These are phyloP conservation scores for Adelphocoris suturalis DNA, from an alignment of 2,888 invertebrate species.

Conservation along the genomic window DNA sequence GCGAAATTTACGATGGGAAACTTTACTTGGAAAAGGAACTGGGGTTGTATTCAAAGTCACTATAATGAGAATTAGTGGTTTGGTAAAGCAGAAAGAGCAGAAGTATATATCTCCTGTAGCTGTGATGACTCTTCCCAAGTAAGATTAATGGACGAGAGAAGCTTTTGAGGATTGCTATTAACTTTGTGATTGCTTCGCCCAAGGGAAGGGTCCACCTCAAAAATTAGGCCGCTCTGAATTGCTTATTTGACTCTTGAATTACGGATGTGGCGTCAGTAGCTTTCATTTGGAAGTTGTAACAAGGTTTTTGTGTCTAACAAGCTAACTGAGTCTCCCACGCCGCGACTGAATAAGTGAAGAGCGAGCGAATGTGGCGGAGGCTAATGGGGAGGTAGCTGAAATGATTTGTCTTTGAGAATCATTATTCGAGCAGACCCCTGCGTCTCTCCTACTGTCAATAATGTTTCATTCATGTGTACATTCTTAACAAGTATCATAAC, in stretches of 20 bases:
- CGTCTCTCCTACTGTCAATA: too few relatives aligned
- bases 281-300: background rate
- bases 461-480: too few relatives aligned
- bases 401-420: too few relatives aligned
- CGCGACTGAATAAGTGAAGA: too few relatives aligned
- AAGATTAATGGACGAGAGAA: conserved; percentile 40
- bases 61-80: conserved; percentile 36
- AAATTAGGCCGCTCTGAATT: conserved; percentile 1
- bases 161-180: conserved; percentile 40
- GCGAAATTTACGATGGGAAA: background rate
- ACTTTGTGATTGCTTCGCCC: conserved; percentile 33
- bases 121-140: conserved; percentile 27
- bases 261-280: background rate
- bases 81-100: conserved; percentile 5
- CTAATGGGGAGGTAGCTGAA: too few relatives aligned
- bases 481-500: too few relatives aligned
- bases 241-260: conserved; percentile 13
- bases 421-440: too few relatives aligned
- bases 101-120: conserved; percentile 29
- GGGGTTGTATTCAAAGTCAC: conserved; percentile 30
- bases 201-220: background rate
- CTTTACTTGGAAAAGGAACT: background rate
- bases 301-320: background rate
- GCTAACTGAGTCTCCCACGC: background rate
- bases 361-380: too few relatives aligned